These are phyloP conservation scores for Ammospiza nelsoni DNA, from an alignment of 2,113 vertebrate genomes.

Conservation along the genomic window DNA sequence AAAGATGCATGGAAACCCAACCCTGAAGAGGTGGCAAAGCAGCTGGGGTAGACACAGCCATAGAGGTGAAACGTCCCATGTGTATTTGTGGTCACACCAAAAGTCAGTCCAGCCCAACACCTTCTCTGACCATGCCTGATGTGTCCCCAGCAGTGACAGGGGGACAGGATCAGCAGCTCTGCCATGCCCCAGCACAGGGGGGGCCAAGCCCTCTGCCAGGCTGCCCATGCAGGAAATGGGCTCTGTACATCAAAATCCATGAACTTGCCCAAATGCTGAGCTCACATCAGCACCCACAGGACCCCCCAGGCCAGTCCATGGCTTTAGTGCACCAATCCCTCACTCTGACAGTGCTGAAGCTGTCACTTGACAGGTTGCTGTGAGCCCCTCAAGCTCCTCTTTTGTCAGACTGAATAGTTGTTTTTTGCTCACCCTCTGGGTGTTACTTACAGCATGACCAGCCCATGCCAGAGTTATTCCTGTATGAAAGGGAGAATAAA, in stretches of 20 bases:
- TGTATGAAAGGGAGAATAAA: conserved; percentile 17
- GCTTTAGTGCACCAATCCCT: background rate
- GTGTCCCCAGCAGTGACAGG: background rate
- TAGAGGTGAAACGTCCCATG: background rate
- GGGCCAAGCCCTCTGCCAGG: background rate
- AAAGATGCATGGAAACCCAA: background rate
- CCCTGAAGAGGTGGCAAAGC: background rate
- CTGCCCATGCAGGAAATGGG: background rate
- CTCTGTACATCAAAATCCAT: background rate
- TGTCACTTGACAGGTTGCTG: background rate
- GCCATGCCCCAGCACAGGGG: background rate
- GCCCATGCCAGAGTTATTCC: background rate
- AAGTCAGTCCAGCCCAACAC: background rate
- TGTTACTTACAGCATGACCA: background rate
- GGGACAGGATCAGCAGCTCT: background rate
- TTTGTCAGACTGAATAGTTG: background rate
- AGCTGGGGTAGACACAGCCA: background rate
- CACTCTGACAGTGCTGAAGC: background rate
- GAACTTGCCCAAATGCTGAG: background rate
- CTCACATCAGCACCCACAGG: background rate
- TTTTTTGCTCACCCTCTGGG: background rate
- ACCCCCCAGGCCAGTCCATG: background rate
- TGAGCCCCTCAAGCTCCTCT: background rate
- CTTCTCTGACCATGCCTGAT: background rate
- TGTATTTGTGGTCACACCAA: background rate